Evolutionary conservation across 2,113 vertebrate species (phyloP), one percentile per base, ranked within the genome.

Genomic region (Peromyscus leucopus): DNA sequence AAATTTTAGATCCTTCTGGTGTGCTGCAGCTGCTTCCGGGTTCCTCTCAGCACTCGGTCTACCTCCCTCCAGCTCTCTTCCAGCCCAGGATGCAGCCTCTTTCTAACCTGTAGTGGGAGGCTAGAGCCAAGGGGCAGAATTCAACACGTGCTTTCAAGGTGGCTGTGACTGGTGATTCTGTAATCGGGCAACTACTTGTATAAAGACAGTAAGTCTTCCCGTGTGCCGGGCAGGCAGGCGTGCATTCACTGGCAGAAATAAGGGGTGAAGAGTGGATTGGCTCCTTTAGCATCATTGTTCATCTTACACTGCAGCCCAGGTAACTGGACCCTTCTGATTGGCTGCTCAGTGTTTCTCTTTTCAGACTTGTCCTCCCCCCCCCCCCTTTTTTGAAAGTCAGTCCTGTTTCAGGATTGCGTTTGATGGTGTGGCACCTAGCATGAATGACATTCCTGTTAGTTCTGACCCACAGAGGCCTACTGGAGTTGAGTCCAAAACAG

Each of bases 11-110:
- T 87, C 42, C 71, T 61, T 67, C 63, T 51, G 84, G 13, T 82
- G 82, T 55, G 19, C 59, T 67, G 78, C 46, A 89, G 86, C 22
- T 46, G 63, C n/a, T 65, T 48, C 26, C 8, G 28, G 42, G 31
- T 31, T 80, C 42, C 6, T 46, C 24, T 86, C 11, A 3, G n/a
- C 42, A 5, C 16, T 19, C 9, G 2, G 10, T 0, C 1, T 1
- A 0, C 67, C 1, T 33, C 31, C 24, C 19, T 46, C 42, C 19
- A 7, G 15, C n/a, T 17, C 21, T 3, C 63, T 85, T 63, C 4
- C 16, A 33, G 21, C 39, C 65, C 84, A 42, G 8, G 2, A 33
- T 22, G 2, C 26, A 15, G 74, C 51, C 28, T 80, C 63, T 93
- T 39, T 69, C 65, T 82, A 46, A 57, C 10, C 6, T 26, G 1